phyloP scores from a whole-genome alignment of 2,113 vertebrate species.

The Pitta sordida region DNA sequence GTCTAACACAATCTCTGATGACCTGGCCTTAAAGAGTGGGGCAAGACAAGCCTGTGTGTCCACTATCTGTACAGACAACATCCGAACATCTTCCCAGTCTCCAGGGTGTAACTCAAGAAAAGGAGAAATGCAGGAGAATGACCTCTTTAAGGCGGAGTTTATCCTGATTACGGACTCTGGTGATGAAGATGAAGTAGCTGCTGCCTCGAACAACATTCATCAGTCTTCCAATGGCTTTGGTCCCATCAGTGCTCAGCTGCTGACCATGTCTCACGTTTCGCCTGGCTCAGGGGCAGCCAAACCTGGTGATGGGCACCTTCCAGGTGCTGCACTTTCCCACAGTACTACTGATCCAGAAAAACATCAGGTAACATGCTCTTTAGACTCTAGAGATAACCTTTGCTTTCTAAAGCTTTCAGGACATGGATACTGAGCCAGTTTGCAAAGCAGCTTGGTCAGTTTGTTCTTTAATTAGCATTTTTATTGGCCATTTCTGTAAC shows the following conservation, averaged over 20 bases:
- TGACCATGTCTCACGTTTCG: slow-evolving; percentile 8
- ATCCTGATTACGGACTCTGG: slow-evolving; percentile 80
- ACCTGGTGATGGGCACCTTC: background rate
- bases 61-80: background rate
- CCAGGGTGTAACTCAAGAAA: background rate
- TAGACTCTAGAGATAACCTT: background rate
- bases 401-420: background rate
- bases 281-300: background rate
- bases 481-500: background rate
- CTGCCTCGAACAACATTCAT: background rate
- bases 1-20: background rate
- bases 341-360: slow-evolving; percentile 36
- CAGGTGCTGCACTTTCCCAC: background rate
- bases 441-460: background rate
- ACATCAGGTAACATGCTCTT: slow-evolving; percentile 66
- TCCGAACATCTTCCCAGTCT: background rate
- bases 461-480: background rate
- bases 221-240: background rate
- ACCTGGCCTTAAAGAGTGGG: slow-evolving; percentile 21
- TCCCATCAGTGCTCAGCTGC: slow-evolving; percentile 30
- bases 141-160: slow-evolving; percentile 85
- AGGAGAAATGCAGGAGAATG: slow-evolving; percentile 75
- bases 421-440: background rate
- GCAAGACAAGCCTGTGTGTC: background rate
- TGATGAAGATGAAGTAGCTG: slow-evolving; percentile 69